Evolutionary conservation across 1,140 invertebrate genomes (phyloP), one percentile per base, ranked within the genome.

Genomic region (Varroa destructor): DNA sequence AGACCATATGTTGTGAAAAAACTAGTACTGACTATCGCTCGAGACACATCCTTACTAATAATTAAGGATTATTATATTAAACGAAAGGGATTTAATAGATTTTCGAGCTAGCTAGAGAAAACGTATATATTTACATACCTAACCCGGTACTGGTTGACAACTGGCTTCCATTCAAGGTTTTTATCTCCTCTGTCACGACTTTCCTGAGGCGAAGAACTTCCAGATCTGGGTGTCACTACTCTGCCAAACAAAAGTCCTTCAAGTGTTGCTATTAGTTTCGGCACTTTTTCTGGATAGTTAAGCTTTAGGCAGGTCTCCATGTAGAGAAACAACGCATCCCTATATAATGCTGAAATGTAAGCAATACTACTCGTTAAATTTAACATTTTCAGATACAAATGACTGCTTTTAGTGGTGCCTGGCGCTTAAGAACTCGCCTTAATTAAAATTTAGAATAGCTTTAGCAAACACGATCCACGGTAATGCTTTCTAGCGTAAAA

Each of bases 281-380:
- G 61, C 36, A 67, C 61, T 40, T 46, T 67, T 8, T 67, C 61
- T 14, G 61, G 61, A 67, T 67, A 67, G 61, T 67, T 67, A 3
- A 67, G 61, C 36, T 46, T 40, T 12, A 67, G 46, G 37, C 61
- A 67, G 14, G 61, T 67, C 37, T 67, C 61, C 61, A 67, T 67
- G 61, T 67, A 67, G 12, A 67, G 61, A 40, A 67, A 67, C 37
- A 67, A 40, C 12, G 46, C 40, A 67, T 67, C 61, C 14, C 61
- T 12, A 12, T 40, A 67, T 37, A 67, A 12, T 3, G 37, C 61
- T 67, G 61, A 14, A 40, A 58, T 3, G 6, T 12, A 12, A 12
- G 12, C 25, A 36, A 3, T 3, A 58, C 12, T 36, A 58, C 57
- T 8, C 3, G 8, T 51, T 51, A 8, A 51, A 51, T 51, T 51